A percentile compares a stretch with the other conserved stretches of the same genome.
Conservation (phyloP, 2,113 vertebrate species). For the Tenebrosternarchus preto region DNA sequence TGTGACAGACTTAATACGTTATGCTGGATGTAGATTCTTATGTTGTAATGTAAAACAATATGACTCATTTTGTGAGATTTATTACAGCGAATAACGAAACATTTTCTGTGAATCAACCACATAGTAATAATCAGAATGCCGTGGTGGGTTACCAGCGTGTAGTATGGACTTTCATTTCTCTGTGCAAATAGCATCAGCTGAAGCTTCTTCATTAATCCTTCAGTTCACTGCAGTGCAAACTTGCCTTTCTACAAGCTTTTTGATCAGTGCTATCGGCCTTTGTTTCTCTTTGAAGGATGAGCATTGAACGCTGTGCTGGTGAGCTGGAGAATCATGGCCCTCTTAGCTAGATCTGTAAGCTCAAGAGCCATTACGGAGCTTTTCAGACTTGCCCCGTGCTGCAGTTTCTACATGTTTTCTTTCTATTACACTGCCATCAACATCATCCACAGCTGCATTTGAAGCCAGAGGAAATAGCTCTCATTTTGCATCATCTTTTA, state of each 20-base stretch:
- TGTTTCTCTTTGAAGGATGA: background rate
- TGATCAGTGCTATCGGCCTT: background rate
- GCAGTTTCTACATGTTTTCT: conserved; percentile 36
- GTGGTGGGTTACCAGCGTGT: background rate
- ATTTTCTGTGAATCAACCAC: background rate
- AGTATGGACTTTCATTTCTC: background rate
- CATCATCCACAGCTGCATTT: conserved; percentile 21
- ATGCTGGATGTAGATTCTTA: background rate
- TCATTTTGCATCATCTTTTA: conserved; percentile 11
- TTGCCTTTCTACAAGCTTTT: background rate
- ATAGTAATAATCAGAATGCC: background rate
- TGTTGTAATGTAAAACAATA: no score
- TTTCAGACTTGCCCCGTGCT: conserved; percentile 29
- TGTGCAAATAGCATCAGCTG: background rate
- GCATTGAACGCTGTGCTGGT: background rate
- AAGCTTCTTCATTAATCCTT: background rate
- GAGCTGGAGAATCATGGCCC: conserved; percentile 8
- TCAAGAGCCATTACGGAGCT: conserved; percentile 25
- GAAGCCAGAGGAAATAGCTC: conserved; percentile 24
- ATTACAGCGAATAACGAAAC: conserved; percentile 2
- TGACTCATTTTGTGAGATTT: background rate
- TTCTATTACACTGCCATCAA: conserved; percentile 40
- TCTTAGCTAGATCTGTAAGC: conserved; percentile 17
- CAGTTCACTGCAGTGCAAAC: no score
- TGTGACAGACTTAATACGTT: background rate